phyloP scores from a whole-genome alignment of 2,888 invertebrate genomes.

The Carabus problematicus region DNA sequence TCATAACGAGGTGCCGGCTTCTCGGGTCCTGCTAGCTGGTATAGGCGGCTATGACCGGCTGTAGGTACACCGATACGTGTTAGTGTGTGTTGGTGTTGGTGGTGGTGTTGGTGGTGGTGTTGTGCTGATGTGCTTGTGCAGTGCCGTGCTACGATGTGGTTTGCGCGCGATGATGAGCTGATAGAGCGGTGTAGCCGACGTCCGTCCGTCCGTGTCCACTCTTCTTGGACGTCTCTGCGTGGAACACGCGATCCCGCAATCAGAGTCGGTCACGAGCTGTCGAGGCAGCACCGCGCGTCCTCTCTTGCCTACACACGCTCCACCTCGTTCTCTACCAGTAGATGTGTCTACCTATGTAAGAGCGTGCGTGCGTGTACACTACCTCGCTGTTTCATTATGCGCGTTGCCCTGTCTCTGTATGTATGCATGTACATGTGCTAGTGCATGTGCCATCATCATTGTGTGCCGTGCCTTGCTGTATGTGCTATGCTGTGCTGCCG shows the following conservation, averaged over 20 bases:
- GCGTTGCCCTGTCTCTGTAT: conserved; percentile 11
- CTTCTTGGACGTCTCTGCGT: conserved; percentile 33
- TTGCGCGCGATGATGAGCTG: conserved; percentile 34
- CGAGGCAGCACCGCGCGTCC: conserved; percentile 17
- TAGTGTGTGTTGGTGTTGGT: background rate
- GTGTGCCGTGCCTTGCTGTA: conserved; percentile 10
- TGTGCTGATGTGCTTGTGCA: background rate
- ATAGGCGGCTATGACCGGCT: conserved; percentile 1
- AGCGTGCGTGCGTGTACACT: conserved; percentile 31
- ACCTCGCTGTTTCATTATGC: conserved; percentile 31
- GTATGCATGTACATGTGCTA: conserved; percentile 2
- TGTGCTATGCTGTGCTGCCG: conserved; percentile 1
- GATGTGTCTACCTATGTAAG: conserved; percentile 11
- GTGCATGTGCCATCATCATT: background rate
- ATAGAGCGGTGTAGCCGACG: conserved; percentile 25
- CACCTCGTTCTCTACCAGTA: conserved; percentile 9
- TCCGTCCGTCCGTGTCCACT: conserved; percentile 35
- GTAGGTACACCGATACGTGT: background rate
- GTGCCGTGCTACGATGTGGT: conserved; percentile 13
- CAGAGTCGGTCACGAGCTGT: conserved; percentile 41
- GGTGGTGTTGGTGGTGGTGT: too few relatives aligned
- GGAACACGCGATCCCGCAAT: conserved; percentile 44
- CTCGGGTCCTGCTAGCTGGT: background rate
- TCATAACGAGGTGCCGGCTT: conserved; percentile 22
- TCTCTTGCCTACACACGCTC: conserved; percentile 15